Conservation (phyloP, 2,113 vertebrate genomes). For the Boulengeromyrus knoepffleri region DNA sequence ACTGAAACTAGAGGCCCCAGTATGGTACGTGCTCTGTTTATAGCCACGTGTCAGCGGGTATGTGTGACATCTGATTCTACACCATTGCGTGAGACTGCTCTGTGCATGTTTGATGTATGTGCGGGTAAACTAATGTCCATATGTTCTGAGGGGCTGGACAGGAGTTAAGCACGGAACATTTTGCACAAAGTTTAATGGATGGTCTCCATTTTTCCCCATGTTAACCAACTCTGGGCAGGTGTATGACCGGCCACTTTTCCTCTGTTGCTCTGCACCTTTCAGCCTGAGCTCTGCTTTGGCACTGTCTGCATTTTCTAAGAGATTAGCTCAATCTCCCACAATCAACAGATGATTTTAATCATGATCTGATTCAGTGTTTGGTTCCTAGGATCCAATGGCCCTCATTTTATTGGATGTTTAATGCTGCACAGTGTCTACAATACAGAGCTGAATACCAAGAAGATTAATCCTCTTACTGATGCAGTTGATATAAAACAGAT, state of each 20-base stretch:
- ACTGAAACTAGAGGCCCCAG: background rate
- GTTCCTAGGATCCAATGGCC: constrained; percentile 8
- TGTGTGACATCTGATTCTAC: background rate
- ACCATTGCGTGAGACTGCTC: background rate
- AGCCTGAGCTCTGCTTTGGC: background rate
- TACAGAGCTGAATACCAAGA: constrained; percentile 20
- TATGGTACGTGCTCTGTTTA: background rate
- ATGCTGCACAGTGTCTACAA: constrained; percentile 15
- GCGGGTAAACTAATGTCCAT: background rate
- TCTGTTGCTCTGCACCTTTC: background rate
- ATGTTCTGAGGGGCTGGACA: background rate
- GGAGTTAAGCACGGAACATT: background rate
- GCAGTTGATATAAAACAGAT: constrained; percentile 24
- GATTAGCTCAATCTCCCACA: background rate
- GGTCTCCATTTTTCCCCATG: constrained; percentile 16
- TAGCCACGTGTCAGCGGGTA: background rate
- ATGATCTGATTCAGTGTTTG: constrained; percentile 6
- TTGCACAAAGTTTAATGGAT: background rate
- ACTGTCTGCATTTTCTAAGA: background rate
- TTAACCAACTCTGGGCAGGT: constrained; percentile 34
- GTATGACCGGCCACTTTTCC: background rate
- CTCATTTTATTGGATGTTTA: constrained; percentile 7
- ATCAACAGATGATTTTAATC: constrained; percentile 9
- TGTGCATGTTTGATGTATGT: background rate
- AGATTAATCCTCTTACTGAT: constrained; percentile 26